A percentile compares a stretch with the other conserved stretches of the same genome.
Conservation (phyloP, 2,888 invertebrate genomes). For the Quadroppia sp. region DNA sequence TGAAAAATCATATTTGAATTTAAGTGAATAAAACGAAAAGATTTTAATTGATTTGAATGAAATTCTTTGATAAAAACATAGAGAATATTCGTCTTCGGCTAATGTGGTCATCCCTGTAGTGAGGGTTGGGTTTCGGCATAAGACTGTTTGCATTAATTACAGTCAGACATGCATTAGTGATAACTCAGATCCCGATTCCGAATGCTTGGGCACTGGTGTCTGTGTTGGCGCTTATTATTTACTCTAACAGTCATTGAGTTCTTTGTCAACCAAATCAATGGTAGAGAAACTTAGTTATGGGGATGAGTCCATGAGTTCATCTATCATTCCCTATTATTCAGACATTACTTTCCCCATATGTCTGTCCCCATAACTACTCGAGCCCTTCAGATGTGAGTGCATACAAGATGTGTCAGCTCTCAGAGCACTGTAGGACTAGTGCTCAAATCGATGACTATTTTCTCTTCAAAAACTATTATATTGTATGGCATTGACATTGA, state of each 20-base stretch:
- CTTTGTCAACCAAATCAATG: conserved; percentile 25
- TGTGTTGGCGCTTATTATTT: conserved; percentile 5
- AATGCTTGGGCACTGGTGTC: background rate
- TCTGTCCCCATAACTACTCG: background rate
- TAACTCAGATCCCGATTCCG: background rate
- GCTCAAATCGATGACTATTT: conserved; percentile 23
- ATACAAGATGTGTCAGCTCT: conserved; percentile 10
- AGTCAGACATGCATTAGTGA: background rate
- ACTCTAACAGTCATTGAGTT: conserved; percentile 4
- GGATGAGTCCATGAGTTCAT: conserved; percentile 31
- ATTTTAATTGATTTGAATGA: too few species aligned
- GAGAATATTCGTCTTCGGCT: too few species aligned
- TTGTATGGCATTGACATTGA: conserved; percentile 14
- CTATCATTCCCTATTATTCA: conserved; percentile 22
- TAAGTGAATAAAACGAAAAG: too few species aligned
- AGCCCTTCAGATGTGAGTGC: conserved; percentile 9
- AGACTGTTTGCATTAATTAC: background rate
- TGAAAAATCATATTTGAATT: too few species aligned
- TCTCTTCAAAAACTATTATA: background rate
- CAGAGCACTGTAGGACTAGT: too few species aligned
- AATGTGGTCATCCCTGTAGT: too few species aligned
- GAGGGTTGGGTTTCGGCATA: too few species aligned
- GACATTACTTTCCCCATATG: conserved; percentile 2
- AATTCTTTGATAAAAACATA: too few species aligned
- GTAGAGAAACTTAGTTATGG: conserved; percentile 30